Conservation (phyloP, 1,140 invertebrate genomes). For the Hermatobates lingyangjiaoensis region DNA sequence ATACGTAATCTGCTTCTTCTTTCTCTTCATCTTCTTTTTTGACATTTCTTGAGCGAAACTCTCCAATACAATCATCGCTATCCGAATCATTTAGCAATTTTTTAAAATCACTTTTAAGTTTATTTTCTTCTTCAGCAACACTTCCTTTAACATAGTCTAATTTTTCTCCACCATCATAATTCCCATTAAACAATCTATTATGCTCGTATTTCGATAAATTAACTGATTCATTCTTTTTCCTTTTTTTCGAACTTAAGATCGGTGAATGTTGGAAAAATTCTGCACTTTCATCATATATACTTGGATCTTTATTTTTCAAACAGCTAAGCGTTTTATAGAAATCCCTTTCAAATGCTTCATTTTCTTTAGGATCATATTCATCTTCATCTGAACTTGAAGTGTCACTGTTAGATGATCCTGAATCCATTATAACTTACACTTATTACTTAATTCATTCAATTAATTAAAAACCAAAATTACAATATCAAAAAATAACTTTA, state of each 20-base stretch:
- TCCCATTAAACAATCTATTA: not conserved
- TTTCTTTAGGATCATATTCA: not conserved
- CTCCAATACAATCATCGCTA: slow-evolving; percentile 28
- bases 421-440: not conserved
- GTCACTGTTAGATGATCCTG: not conserved
- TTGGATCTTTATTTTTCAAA: slow-evolving; percentile 73
- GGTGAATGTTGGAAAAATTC: slow-evolving; percentile 44
- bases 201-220: not conserved
- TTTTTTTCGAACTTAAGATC: not conserved
- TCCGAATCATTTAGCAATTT: slow-evolving; percentile 30
- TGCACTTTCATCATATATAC: slow-evolving; percentile 59
- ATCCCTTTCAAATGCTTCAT: slow-evolving; percentile 38
- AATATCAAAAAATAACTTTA: too few species aligned
- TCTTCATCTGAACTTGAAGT: not conserved
- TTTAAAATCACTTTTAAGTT: slow-evolving; percentile 46
- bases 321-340: slow-evolving; percentile 70
- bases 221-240: not conserved
- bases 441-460: not conserved
- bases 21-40: slow-evolving; percentile 38
- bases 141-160: slow-evolving; percentile 13
- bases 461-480: too few species aligned
- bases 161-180: slow-evolving; percentile 4
- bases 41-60: slow-evolving; percentile 39
- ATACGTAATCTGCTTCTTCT: slow-evolving; percentile 50
- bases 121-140: slow-evolving; percentile 43